Conservation (phyloP, 2,888 invertebrate genomes). For the Anaspis maculata region DNA sequence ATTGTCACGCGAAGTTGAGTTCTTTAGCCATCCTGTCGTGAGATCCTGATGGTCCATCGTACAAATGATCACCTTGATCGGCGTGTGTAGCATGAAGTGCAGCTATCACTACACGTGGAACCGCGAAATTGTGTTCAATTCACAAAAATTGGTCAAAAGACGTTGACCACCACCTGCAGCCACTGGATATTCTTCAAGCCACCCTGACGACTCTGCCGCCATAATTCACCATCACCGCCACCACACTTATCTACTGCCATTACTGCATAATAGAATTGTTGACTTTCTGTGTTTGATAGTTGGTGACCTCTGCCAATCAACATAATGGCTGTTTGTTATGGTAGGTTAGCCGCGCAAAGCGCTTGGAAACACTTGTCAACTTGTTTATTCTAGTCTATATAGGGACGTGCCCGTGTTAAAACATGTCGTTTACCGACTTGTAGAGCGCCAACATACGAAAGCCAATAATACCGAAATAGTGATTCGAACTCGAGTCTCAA, state of each 20-base stretch:
- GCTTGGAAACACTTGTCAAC: conserved; percentile 5
- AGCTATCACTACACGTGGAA: conserved; percentile 88
- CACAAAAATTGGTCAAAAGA: conserved; percentile 88
- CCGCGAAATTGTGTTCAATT: conserved; percentile 86
- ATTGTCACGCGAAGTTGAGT: neutral
- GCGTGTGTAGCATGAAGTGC: conserved; percentile 56
- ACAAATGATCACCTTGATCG: conserved; percentile 35
- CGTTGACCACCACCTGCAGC: too few species aligned
- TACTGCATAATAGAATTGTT: conserved; percentile 10
- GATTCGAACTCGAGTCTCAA: too few species aligned
- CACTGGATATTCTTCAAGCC: too few species aligned
- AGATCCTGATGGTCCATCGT: conserved; percentile 32
- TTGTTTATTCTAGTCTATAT: too few species aligned
- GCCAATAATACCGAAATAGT: too few species aligned
- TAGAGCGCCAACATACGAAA: too few species aligned
- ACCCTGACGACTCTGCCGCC: too few species aligned
- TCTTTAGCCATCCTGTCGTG: too few species aligned
- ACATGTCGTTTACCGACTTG: too few species aligned
- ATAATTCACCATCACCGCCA: too few species aligned
- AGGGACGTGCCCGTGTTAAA: too few species aligned
- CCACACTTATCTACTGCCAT: conserved; percentile 10
- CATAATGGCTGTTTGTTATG: conserved; percentile 38
- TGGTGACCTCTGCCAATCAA: conserved; percentile 21
- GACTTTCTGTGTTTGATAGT: conserved; percentile 25
- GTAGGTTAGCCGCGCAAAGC: conserved; percentile 29